A percentile compares a stretch with the other conserved stretches of the same genome.
These are phyloP conservation scores for Mythimna impura DNA, from an alignment of 2,888 invertebrate genomes.

Conservation along the genomic window DNA sequence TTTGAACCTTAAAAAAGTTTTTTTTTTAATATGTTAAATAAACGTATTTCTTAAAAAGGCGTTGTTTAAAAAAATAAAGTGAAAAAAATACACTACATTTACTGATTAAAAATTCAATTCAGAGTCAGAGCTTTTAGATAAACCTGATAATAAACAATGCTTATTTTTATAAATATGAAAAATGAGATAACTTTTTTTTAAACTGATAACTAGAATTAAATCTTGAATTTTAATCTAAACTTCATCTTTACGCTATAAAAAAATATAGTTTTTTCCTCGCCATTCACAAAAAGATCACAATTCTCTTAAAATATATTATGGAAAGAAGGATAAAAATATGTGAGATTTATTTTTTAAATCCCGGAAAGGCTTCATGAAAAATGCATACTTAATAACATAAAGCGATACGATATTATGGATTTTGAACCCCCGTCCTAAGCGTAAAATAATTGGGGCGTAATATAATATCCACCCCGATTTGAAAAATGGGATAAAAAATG, in stretches of 20 bases:
- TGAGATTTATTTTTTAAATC: conserved; percentile 17
- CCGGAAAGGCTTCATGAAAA: conserved; percentile 27
- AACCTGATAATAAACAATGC: too few species aligned
- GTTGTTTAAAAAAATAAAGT: too few species aligned
- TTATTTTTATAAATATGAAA: not conserved
- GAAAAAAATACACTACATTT: too few species aligned
- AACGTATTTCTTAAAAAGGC: not conserved
- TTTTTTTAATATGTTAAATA: too few species aligned
- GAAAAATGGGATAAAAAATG: conserved; percentile 15
- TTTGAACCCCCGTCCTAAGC: conserved; percentile 33
- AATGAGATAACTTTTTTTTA: too few species aligned
- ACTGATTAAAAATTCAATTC: too few species aligned
- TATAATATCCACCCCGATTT: conserved; percentile 8
- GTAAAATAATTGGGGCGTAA: conserved; percentile 46
- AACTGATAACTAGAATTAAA: not conserved
- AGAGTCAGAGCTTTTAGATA: too few species aligned
- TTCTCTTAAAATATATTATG: too few species aligned
- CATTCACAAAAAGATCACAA: too few species aligned
- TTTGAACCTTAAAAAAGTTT: too few species aligned
- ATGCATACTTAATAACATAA: conserved; percentile 23
- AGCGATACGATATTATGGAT: conserved; percentile 37
- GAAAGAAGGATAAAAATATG: not conserved
- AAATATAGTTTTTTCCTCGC: not conserved
- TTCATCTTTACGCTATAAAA: not conserved
- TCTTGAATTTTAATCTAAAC: not conserved